A percentile compares a stretch with the other conserved stretches of the same genome.
phyloP scores from a whole-genome alignment of 2,888 invertebrate genomes.

The Clistopyga incitator region DNA sequence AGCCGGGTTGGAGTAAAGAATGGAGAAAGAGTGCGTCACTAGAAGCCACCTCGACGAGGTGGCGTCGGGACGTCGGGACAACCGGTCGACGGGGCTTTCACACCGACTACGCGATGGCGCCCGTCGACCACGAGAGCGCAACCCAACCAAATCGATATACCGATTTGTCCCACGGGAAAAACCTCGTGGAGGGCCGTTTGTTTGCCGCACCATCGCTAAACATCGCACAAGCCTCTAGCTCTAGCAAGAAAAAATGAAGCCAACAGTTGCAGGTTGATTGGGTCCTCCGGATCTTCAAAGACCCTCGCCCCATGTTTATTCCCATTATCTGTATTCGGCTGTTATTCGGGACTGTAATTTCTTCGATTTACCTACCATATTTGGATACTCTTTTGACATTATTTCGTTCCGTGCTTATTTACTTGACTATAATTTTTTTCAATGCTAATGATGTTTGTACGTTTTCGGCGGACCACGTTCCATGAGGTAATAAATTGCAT shows the following conservation, averaged over 20 bases:
- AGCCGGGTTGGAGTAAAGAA: not conserved
- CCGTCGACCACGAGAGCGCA: constrained; percentile 42
- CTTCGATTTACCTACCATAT: not conserved
- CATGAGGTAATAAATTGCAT: constrained; percentile 31
- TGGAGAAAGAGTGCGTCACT: constrained; percentile 52
- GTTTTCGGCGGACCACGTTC: constrained; percentile 13
- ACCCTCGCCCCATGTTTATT: constrained; percentile 4
- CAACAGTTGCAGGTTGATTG: not conserved
- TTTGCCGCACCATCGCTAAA: constrained; percentile 56
- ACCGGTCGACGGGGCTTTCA: constrained; percentile 69
- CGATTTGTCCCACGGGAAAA: constrained; percentile 59
- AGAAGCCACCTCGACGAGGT: constrained; percentile 35
- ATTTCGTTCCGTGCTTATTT: not conserved
- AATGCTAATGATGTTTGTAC: constrained; percentile 14
- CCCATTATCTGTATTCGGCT: not conserved
- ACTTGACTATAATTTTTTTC: not conserved
- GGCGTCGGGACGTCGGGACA: constrained; percentile 63
- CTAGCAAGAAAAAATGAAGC: not conserved
- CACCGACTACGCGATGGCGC: constrained; percentile 69
- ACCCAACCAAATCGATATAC: constrained; percentile 61
- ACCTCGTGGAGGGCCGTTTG: constrained; percentile 56
- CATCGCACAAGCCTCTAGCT: not conserved
- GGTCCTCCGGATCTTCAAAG: not conserved
- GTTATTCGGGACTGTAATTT: not conserved
- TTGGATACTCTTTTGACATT: not conserved